Percentiles rank a stretch among this genome's conserved stretches.
phyloP scores from a whole-genome alignment of 2,888 invertebrate genomes.

The Melanargia galathea region DNA sequence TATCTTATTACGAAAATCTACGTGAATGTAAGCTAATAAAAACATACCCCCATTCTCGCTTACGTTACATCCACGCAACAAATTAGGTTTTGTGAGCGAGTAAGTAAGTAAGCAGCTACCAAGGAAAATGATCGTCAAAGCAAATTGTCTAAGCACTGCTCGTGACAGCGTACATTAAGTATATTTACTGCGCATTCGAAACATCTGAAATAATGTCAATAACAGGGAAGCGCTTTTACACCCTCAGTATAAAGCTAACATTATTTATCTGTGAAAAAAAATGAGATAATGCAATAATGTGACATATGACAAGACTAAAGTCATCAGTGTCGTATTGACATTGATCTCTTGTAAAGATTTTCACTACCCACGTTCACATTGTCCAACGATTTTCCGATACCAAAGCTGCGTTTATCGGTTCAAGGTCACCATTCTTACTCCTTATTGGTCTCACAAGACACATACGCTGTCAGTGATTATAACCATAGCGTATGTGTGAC shows the following conservation, averaged over 20 bases:
- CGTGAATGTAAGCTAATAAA: constrained; percentile 15
- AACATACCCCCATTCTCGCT: constrained; percentile 13
- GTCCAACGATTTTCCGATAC: too few relatives aligned
- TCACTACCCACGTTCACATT: too few relatives aligned
- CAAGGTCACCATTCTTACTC: too few relatives aligned
- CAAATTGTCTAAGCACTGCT: constrained; percentile 39
- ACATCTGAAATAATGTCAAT: constrained; percentile 43
- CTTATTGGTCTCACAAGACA: too few relatives aligned
- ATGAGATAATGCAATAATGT: too few relatives aligned
- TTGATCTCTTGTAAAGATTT: too few relatives aligned
- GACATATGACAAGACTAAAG: too few relatives aligned
- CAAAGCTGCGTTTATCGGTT: too few relatives aligned
- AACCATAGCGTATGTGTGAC: too few relatives aligned
- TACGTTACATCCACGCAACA: constrained; percentile 15
- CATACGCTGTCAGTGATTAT: too few relatives aligned
- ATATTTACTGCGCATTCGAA: constrained; percentile 42
- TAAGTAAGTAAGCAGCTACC: constrained; percentile 19
- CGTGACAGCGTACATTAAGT: constrained; percentile 41
- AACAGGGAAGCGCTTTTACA: constrained; percentile 31
- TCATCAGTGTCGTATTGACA: too few relatives aligned
- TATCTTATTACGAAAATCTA: constrained; percentile 10
- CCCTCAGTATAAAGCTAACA: constrained; percentile 3
- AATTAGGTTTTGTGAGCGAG: constrained; percentile 20
- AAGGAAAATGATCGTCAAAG: constrained; percentile 41
- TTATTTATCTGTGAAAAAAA: background rate